Percentiles rank a stretch among this genome's conserved stretches.
phyloP scores from a whole-genome alignment of 2,113 vertebrate genomes.

The Centrocercus urophasianus region DNA sequence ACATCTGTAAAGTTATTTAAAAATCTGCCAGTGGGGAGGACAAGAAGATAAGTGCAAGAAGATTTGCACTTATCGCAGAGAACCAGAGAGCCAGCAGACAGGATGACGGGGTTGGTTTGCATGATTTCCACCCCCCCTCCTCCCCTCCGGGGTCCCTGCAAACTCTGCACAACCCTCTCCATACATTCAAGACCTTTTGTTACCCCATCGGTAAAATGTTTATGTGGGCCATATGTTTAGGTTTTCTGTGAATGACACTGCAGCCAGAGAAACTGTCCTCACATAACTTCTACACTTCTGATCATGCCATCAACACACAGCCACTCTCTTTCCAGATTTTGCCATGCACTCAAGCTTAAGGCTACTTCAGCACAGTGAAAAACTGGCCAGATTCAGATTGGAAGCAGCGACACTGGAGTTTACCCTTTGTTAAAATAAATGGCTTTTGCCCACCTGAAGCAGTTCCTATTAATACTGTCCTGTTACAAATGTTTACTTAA shows the following conservation, averaged over 20 bases:
- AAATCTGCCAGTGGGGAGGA: background rate
- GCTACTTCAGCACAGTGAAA: background rate
- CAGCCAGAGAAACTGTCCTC: background rate
- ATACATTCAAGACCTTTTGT: background rate
- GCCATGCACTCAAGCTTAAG: background rate
- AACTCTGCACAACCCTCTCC: background rate
- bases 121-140: background rate
- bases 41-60: background rate
- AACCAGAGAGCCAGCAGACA: background rate
- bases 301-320: too few species aligned
- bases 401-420: background rate
- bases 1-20: background rate
- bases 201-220: background rate
- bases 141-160: background rate
- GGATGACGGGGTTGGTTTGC: background rate
- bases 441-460: background rate
- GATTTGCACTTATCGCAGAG: background rate
- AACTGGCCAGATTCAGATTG: background rate
- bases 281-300: background rate
- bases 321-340: background rate
- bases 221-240: background rate
- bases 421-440: background rate
- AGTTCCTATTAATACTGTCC: background rate
- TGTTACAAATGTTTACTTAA: background rate
- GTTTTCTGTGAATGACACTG: background rate